Percentiles rank a stretch among this genome's conserved stretches.
Conservation (phyloP, 2,113 vertebrate species). For the Elachura formosa region DNA sequence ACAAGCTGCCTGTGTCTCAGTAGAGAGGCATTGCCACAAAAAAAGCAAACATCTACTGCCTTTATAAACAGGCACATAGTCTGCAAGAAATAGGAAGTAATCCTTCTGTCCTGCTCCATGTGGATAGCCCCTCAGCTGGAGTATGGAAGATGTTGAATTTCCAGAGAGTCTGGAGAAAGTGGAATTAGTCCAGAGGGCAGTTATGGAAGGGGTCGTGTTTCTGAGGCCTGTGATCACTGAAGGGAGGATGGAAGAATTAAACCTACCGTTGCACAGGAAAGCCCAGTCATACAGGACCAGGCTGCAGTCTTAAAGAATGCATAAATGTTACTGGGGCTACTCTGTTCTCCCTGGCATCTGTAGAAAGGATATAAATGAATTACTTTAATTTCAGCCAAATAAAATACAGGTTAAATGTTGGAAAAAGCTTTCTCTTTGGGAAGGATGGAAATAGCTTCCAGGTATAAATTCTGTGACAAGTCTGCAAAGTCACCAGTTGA, state of each 20-base stretch:
- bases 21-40: neutral
- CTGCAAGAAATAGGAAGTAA: neutral
- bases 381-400: neutral
- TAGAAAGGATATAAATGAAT: neutral
- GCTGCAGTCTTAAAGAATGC: neutral
- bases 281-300: neutral
- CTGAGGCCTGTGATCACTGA: neutral
- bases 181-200: neutral
- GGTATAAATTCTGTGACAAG: neutral
- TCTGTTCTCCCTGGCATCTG: neutral
- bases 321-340: neutral
- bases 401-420: neutral
- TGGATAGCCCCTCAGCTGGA: neutral
- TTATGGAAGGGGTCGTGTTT: neutral
- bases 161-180: neutral
- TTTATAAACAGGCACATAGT: neutral
- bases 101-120: neutral
- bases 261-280: neutral
- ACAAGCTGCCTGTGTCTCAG: neutral
- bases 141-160: rapidly evolving
- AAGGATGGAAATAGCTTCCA: rapidly evolving
- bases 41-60: neutral
- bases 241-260: neutral
- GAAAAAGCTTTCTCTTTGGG: neutral
- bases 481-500: neutral